Percentiles rank a stretch among this genome's conserved stretches.
phyloP scores from a whole-genome alignment of 2,797 vertebrate species.

The Sebastes paucispinis region DNA sequence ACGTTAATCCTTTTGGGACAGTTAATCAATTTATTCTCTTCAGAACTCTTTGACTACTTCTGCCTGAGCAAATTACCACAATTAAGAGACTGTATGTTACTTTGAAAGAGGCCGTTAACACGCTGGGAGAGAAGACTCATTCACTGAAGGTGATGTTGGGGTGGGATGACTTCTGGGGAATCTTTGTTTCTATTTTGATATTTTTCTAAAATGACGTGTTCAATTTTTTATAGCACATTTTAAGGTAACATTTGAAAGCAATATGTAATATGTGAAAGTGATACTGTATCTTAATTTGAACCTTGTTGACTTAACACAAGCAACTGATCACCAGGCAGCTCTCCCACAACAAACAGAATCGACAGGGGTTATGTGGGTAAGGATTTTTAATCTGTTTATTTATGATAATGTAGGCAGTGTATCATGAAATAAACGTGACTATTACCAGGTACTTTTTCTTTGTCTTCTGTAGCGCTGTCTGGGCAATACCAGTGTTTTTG shows the following conservation, averaged over 20 bases:
- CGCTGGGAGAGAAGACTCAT: background rate
- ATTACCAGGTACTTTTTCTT: slow-evolving; percentile 24
- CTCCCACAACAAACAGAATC: slow-evolving; percentile 60
- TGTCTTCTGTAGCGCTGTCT: background rate
- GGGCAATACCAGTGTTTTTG: background rate
- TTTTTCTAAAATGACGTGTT: slow-evolving; percentile 76
- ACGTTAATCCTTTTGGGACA: slow-evolving; percentile 7
- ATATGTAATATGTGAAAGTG: slow-evolving; percentile 54
- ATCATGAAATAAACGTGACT: slow-evolving; percentile 80
- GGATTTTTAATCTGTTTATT: slow-evolving; percentile 80
- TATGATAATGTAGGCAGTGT: slow-evolving; percentile 76
- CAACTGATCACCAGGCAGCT: slow-evolving; percentile 69
- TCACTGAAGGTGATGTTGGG: slow-evolving; percentile 19
- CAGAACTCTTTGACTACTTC: background rate
- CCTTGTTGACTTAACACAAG: slow-evolving; percentile 45
- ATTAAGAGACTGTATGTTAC: slow-evolving; percentile 24
- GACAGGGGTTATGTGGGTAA: slow-evolving; percentile 77
- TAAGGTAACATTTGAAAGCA: slow-evolving; percentile 58
- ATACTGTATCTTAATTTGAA: slow-evolving; percentile 63
- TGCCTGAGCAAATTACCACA: slow-evolving; percentile 41
- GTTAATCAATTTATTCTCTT: slow-evolving; percentile 5
- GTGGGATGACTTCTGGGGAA: slow-evolving; percentile 18
- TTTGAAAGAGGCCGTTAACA: background rate
- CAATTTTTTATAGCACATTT: slow-evolving; percentile 69
- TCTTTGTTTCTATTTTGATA: slow-evolving; percentile 75